phyloP scores from a whole-genome alignment of 2,113 vertebrate genomes.

The Actinemys pallida region DNA sequence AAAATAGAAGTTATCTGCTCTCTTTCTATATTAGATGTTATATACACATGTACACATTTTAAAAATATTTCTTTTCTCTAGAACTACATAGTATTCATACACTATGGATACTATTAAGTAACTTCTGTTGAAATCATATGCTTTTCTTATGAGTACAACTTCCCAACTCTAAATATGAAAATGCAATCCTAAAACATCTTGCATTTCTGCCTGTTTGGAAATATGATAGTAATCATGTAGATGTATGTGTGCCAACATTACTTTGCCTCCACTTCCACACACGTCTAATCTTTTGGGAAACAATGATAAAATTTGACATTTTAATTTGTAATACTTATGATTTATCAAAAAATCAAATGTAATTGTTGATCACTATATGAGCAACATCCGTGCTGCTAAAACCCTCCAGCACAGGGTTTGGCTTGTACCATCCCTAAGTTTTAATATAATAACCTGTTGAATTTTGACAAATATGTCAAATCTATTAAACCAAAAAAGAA shows the following conservation, averaged over 20 bases:
- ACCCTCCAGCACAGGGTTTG: rapidly evolving
- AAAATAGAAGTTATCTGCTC: not conserved
- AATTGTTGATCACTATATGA: not conserved
- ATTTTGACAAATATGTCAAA: not conserved
- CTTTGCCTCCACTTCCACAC: not conserved
- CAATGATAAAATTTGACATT: not conserved
- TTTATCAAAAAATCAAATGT: not conserved
- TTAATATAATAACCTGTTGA: not conserved
- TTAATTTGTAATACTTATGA: not conserved
- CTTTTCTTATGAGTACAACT: not conserved
- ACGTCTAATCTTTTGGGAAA: not conserved
- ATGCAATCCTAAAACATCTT: not conserved
- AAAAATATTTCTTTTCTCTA: not conserved
- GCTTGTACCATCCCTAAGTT: not conserved
- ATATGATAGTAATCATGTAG: not conserved
- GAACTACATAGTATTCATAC: not conserved
- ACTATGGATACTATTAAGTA: not conserved
- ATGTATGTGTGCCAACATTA: not conserved
- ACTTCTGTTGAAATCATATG: not conserved
- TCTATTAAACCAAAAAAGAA: not conserved
- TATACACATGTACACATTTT: not conserved
- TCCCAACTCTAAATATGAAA: not conserved
- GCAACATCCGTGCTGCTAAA: not conserved
- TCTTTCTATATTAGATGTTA: not conserved
- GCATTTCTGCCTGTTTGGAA: not conserved